These are phyloP conservation scores for Falco biarmicus DNA, from an alignment of 2,797 vertebrate species.

Conservation along the genomic window DNA sequence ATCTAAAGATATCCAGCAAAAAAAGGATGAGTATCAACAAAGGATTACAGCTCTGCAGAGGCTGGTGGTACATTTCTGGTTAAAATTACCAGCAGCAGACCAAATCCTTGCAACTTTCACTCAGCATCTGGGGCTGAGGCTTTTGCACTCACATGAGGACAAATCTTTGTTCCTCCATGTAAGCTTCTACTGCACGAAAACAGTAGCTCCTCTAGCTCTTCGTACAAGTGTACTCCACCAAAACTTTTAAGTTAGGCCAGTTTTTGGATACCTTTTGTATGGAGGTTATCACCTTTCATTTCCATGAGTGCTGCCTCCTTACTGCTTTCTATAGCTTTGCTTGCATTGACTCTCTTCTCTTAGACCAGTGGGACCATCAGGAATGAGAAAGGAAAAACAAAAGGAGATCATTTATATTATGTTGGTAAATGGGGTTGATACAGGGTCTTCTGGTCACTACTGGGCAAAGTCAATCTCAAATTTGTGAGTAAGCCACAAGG, in stretches of 20 bases:
- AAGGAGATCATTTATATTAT: not conserved
- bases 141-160: not conserved
- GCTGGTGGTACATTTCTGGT: not conserved
- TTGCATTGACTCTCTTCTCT: not conserved
- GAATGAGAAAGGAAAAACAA: not conserved
- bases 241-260: not conserved
- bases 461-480: not conserved
- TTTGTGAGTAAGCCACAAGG: not conserved
- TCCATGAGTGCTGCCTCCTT: not conserved
- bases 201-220: not conserved
- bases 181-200: not conserved
- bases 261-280: not conserved
- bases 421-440: not conserved
- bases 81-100: not conserved
- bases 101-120: not conserved
- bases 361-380: not conserved
- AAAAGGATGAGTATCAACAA: not conserved
- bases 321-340: fast-evolving
- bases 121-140: not conserved
- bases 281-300: not conserved
- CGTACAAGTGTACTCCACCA: not conserved
- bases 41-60: not conserved
- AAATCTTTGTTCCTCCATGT: not conserved
- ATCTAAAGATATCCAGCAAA: not conserved
- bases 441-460: not conserved